A percentile compares a stretch with the other conserved stretches of the same genome.
Conservation (phyloP, 2,888 invertebrate species). For the Ommatoiulus sabulosus region DNA sequence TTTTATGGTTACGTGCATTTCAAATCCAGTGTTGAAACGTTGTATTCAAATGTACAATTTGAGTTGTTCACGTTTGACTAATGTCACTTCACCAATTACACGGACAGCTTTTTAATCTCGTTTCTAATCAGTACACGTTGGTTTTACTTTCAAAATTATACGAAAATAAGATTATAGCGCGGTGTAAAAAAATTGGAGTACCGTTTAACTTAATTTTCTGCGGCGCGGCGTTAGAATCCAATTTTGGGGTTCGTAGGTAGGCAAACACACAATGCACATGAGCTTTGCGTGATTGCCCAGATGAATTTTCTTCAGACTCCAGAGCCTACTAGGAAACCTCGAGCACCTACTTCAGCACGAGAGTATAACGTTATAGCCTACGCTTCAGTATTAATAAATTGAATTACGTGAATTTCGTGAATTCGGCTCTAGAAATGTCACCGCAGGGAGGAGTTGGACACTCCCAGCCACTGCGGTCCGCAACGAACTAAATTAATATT, state of each 20-base stretch:
- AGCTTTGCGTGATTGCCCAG: background rate
- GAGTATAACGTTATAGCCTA: background rate
- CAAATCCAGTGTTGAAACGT: no score
- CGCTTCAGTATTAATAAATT: conserved; percentile 6
- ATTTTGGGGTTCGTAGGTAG: background rate
- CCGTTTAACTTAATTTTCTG: background rate
- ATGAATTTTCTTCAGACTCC: background rate
- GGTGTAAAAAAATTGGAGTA: background rate
- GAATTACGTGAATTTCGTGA: background rate
- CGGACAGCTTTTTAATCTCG: no score
- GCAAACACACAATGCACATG: background rate
- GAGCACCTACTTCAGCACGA: background rate
- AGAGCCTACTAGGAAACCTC: background rate
- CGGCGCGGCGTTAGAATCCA: background rate
- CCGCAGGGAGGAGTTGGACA: conserved; percentile 10
- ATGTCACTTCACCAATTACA: background rate
- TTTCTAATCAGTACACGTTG: background rate
- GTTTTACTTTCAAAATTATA: background rate
- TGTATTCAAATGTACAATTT: no score
- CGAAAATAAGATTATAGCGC: background rate
- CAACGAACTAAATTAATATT: background rate
- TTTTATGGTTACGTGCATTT: no score
- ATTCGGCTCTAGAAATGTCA: background rate
- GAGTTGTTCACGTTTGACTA: no score
- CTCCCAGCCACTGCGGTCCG: background rate